Evolutionary conservation across 2,888 invertebrate species (phyloP).

Genomic region (Fissipunctia ypsillon): DNA sequence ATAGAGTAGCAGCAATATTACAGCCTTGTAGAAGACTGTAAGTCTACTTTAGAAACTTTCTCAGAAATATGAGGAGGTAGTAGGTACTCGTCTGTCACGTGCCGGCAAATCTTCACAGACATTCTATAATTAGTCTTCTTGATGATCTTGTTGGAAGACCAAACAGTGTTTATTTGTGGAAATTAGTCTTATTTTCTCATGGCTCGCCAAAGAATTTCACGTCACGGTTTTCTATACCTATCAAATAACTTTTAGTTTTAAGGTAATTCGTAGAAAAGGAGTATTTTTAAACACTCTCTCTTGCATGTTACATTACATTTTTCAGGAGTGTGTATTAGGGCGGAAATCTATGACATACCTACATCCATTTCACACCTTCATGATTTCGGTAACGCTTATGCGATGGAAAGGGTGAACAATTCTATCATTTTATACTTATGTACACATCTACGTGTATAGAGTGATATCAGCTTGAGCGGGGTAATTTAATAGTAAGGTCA

Average conservation of each 20-base stretch:
- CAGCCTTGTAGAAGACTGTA: slow-evolving; percentile 12
- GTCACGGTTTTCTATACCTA: too few species aligned
- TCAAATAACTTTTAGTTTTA: too few species aligned
- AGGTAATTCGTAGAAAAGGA: too few species aligned
- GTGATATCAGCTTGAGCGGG: background rate
- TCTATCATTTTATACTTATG: background rate
- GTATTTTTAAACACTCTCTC: too few species aligned
- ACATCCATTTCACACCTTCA: slow-evolving; percentile 31
- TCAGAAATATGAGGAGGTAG: background rate
- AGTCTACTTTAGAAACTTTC: slow-evolving; percentile 17
- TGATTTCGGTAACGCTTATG: slow-evolving; percentile 34
- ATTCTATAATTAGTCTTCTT: background rate
- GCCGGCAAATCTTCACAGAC: background rate
- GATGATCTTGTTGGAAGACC: background rate
- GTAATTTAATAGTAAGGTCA: background rate
- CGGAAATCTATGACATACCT: slow-evolving; percentile 24
- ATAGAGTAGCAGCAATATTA: slow-evolving; percentile 18
- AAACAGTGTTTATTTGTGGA: background rate
- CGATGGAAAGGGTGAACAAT: slow-evolving; percentile 26
- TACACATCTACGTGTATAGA: background rate
- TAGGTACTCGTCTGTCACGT: background rate
- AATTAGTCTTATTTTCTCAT: too few species aligned
- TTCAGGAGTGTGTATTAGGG: slow-evolving; percentile 21
- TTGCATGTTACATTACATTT: background rate
- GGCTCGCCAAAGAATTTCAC: too few species aligned